These are phyloP conservation scores for Tinea trinotella DNA, from an alignment of 2,888 invertebrate species.

Conservation along the genomic window DNA sequence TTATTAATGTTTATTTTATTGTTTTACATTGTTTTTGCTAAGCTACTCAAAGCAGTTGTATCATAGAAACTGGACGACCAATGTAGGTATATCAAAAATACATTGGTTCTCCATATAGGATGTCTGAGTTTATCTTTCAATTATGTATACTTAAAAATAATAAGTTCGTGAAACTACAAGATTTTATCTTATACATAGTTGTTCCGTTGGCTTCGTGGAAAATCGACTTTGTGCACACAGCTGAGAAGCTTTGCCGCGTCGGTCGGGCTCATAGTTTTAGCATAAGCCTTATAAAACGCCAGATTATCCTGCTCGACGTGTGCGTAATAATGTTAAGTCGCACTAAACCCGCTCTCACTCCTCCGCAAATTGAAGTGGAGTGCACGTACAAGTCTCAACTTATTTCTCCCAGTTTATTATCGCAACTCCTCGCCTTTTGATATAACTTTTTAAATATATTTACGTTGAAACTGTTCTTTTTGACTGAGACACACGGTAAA, in stretches of 20 bases:
- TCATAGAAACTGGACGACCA: too few species aligned
- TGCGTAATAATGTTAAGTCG: conserved; percentile 22
- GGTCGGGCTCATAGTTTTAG: conserved; percentile 20
- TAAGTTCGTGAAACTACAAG: too few species aligned
- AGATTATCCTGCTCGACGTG: conserved; percentile 21
- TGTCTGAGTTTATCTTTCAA: too few species aligned
- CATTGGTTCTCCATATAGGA: too few species aligned
- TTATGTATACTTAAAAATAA: too few species aligned
- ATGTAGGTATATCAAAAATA: too few species aligned
- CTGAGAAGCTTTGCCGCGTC: conserved; percentile 5
- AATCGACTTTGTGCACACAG: not conserved
- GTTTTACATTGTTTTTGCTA: too few species aligned
- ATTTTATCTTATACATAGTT: conserved; percentile 3
- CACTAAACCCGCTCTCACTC: conserved; percentile 19
- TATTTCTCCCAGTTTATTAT: not conserved
- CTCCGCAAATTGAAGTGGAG: conserved; percentile 18
- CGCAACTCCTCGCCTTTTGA: not conserved
- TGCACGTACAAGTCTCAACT: not conserved
- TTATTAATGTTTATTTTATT: too few species aligned
- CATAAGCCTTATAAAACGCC: conserved; percentile 22
- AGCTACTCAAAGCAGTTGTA: too few species aligned
- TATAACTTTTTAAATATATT: not conserved
- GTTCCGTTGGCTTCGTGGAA: not conserved
- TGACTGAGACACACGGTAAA: not conserved
- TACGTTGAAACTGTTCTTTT: not conserved